These are phyloP conservation scores for Leptoclinus maculatus DNA, from an alignment of 2,797 vertebrate species.

Conservation along the genomic window DNA sequence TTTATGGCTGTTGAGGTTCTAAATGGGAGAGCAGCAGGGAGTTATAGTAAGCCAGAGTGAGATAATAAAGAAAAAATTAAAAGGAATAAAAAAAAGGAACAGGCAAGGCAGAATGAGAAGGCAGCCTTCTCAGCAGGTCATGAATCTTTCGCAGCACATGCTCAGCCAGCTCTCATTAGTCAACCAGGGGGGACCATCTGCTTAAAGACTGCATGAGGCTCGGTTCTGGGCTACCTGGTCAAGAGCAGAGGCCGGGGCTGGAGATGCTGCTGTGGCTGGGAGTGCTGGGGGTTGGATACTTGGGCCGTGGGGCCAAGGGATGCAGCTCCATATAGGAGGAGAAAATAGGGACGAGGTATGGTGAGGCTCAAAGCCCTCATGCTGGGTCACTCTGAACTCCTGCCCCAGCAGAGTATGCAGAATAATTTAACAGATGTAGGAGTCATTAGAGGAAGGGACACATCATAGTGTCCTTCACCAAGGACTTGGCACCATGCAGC, in stretches of 20 bases:
- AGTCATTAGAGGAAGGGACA: slow-evolving; percentile 63
- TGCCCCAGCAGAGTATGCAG: slow-evolving; percentile 41
- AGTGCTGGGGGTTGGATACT: not conserved
- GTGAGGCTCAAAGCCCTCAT: slow-evolving; percentile 13
- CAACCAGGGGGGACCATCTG: slow-evolving; percentile 59
- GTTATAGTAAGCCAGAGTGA: slow-evolving; percentile 3
- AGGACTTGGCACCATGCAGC: slow-evolving; percentile 47
- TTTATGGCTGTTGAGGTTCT: slow-evolving; percentile 19
- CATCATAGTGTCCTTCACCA: slow-evolving; percentile 65
- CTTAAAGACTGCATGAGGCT: slow-evolving; percentile 30
- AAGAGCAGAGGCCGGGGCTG: slow-evolving; percentile 15
- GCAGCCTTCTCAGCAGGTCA: slow-evolving; percentile 31
- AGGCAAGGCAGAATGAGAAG: slow-evolving; percentile 9
- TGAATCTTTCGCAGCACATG: slow-evolving; percentile 43
- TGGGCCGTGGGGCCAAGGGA: slow-evolving; percentile 5
- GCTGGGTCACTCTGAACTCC: slow-evolving; percentile 27
- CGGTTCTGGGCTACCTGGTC: slow-evolving; percentile 32
- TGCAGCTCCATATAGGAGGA: slow-evolving; percentile 15
- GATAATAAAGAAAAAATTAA: slow-evolving; percentile 17
- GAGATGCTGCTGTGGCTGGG: slow-evolving; percentile 23
- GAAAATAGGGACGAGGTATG: slow-evolving; percentile 24
- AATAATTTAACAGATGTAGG: slow-evolving; percentile 59
- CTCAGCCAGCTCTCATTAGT: slow-evolving; percentile 62
- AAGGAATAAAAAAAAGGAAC: slow-evolving; percentile 19
- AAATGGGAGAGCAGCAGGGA: slow-evolving; percentile 2